phyloP scores from a whole-genome alignment of 2,113 vertebrate species.

The Tilapia sparmanii region DNA sequence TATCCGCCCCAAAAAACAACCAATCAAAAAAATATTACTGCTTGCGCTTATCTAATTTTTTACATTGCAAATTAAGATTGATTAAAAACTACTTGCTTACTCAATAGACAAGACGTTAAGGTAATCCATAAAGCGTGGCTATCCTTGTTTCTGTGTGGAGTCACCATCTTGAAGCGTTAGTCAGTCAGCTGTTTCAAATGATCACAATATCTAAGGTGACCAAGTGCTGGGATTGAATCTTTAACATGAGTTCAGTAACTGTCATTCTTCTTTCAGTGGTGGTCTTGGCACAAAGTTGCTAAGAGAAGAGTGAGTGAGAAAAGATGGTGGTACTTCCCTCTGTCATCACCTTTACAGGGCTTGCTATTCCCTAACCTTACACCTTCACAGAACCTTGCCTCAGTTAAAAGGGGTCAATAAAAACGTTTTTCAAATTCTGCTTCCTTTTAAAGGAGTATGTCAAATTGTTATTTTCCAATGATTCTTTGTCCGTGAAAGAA shows the following conservation, averaged over 20 bases:
- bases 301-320: neutral
- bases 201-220: constrained; percentile 6
- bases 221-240: neutral
- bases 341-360: neutral
- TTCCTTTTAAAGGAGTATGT: constrained; percentile 19
- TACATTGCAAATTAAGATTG: neutral
- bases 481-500: constrained; percentile 54
- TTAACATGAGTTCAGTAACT: constrained; percentile 26
- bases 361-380: constrained; percentile 10
- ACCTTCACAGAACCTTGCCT: constrained; percentile 25
- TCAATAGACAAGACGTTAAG: neutral
- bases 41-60: neutral
- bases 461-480: constrained; percentile 49
- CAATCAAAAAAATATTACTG: neutral
- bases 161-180: neutral
- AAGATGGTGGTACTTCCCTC: neutral
- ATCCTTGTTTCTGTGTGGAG: constrained; percentile 22
- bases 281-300: neutral
- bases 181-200: neutral
- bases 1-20: neutral
- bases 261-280: constrained; percentile 9
- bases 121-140: constrained; percentile 10
- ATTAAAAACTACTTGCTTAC: neutral
- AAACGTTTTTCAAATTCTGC: constrained; percentile 22
- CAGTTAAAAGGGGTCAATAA: constrained; percentile 38